Percentiles rank a stretch among this genome's conserved stretches.
Conservation (phyloP, 1,140 invertebrate genomes). For the Anoplophora glabripennis region DNA sequence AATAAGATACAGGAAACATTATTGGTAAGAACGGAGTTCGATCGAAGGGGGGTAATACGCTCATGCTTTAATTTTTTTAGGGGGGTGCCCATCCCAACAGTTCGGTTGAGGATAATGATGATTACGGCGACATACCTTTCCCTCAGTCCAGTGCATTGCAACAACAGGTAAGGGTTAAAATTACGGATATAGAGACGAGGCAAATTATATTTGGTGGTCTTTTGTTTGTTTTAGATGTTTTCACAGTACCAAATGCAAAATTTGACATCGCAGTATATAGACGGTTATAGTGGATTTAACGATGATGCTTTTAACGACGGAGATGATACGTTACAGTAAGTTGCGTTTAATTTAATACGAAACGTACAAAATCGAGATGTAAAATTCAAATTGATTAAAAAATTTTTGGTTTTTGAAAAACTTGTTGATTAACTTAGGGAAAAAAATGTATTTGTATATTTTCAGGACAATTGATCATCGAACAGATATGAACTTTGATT, state of each 20-base stretch:
- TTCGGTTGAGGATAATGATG: conserved; percentile 37
- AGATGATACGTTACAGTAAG: conserved; percentile 59
- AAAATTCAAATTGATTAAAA: too few species aligned
- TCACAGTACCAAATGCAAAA: conserved; percentile 39
- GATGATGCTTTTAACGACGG: conserved; percentile 66
- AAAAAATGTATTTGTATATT: too few species aligned
- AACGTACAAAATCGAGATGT: too few species aligned
- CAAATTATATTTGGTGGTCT: too few species aligned
- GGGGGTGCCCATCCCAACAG: conserved; percentile 45
- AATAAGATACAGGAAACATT: conserved; percentile 61
- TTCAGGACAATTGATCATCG: conserved; percentile 50
- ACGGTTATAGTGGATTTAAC: conserved; percentile 61
- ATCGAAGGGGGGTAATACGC: background rate
- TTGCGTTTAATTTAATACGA: conserved; percentile 7
- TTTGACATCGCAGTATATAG: conserved; percentile 39
- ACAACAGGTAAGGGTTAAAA: conserved; percentile 36
- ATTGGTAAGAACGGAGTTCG: conserved; percentile 48
- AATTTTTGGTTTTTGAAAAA: too few species aligned
- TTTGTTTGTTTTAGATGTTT: conserved; percentile 31
- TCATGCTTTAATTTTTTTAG: conserved; percentile 28
- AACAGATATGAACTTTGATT: conserved; percentile 54
- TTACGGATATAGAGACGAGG: too few species aligned
- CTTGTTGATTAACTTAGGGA: too few species aligned
- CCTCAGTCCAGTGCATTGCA: conserved; percentile 26
- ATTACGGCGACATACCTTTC: conserved; percentile 38